Percentiles rank a stretch among this genome's conserved stretches.
Evolutionary conservation across 2,888 invertebrate genomes (phyloP).

Genomic region (Blastobasis lacticolella): DNA sequence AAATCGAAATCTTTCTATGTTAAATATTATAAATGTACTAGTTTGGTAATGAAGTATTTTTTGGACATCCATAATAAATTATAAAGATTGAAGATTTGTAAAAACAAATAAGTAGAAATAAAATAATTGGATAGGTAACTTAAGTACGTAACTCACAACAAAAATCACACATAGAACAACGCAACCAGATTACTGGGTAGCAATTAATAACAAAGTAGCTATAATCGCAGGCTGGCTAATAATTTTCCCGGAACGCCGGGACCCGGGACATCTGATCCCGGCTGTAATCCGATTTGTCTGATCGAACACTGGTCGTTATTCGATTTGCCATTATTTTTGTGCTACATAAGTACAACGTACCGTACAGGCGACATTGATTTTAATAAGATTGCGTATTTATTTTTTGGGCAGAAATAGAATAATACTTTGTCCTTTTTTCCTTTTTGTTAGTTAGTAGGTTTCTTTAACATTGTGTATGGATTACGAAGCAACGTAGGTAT

Average conservation of each 20-base stretch:
- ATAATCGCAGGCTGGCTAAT: constrained; percentile 54
- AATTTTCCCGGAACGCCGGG: constrained; percentile 36
- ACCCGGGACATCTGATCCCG: constrained; percentile 63
- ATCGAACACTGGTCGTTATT: constrained; percentile 62
- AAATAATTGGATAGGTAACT: too few species aligned
- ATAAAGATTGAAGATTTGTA: too few species aligned
- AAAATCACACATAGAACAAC: constrained; percentile 1
- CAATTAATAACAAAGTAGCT: constrained; percentile 54
- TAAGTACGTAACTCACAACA: background rate
- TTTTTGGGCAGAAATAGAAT: too few species aligned
- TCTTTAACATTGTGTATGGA: too few species aligned
- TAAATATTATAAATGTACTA: too few species aligned
- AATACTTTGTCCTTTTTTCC: too few species aligned
- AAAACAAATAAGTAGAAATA: too few species aligned
- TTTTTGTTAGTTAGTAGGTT: too few species aligned
- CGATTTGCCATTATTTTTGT: constrained; percentile 59
- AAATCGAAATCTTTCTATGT: too few species aligned
- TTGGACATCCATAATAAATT: too few species aligned
- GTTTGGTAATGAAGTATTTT: too few species aligned
- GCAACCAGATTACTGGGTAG: constrained; percentile 25
- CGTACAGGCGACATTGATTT: constrained; percentile 59
- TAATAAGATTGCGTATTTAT: constrained; percentile 41
- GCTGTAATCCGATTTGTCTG: constrained; percentile 64
- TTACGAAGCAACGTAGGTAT: background rate
- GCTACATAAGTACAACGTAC: constrained; percentile 26